Conservation (phyloP, 2,888 invertebrate genomes). For the Rhingia campestris region DNA sequence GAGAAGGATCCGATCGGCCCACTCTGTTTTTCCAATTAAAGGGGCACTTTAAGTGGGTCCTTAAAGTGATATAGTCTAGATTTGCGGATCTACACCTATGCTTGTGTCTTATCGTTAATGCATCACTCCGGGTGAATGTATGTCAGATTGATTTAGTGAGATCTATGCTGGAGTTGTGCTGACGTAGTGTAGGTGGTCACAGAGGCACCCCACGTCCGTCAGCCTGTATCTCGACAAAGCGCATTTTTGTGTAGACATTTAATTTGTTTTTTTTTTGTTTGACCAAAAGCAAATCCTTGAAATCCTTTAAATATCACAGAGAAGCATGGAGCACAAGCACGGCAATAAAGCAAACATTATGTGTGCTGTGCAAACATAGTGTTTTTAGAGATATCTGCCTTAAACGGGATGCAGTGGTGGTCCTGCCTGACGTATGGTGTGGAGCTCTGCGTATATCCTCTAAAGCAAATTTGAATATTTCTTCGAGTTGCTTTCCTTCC, state of each 20-base stretch:
- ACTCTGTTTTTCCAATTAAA: slow-evolving; percentile 33
- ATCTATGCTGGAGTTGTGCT: slow-evolving; percentile 34
- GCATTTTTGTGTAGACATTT: neutral
- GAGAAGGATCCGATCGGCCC: neutral
- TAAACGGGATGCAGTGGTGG: neutral
- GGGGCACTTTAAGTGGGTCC: neutral
- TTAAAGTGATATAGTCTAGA: neutral
- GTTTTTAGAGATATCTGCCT: slow-evolving; percentile 22
- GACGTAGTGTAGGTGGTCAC: slow-evolving; percentile 7
- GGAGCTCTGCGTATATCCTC: slow-evolving; percentile 42
- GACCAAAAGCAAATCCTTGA: slow-evolving; percentile 43
- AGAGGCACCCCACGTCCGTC: neutral
- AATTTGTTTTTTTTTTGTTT: neutral
- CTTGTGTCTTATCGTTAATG: slow-evolving; percentile 14
- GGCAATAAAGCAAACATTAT: slow-evolving; percentile 59
- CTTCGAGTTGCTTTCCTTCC: slow-evolving; percentile 27
- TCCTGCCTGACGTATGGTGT: neutral
- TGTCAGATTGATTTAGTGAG: slow-evolving; percentile 63
- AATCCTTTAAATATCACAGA: slow-evolving; percentile 37
- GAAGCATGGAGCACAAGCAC: slow-evolving; percentile 22
- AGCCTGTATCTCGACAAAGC: slow-evolving; percentile 5
- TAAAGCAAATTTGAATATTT: slow-evolving; percentile 69
- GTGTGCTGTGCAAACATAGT: slow-evolving; percentile 56
- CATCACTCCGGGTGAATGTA: slow-evolving; percentile 35
- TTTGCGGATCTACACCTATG: neutral